Conservation (phyloP, 2,888 invertebrate species). For the Athalia circularis region DNA sequence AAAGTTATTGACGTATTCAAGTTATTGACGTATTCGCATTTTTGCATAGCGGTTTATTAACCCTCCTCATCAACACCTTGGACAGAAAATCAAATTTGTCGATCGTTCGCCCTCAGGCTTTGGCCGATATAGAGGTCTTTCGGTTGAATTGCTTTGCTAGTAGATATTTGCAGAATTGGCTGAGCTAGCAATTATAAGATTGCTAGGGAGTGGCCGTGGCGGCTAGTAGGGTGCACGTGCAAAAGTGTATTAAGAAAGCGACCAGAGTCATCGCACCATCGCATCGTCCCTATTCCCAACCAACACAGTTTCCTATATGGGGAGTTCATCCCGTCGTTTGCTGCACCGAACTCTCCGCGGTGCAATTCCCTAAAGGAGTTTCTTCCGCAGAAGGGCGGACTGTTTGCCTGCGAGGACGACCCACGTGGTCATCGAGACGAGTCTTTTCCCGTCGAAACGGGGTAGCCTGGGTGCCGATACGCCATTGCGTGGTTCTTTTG, state of each 20-base stretch:
- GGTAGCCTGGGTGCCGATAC: slow-evolving; percentile 6
- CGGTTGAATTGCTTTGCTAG: slow-evolving; percentile 38
- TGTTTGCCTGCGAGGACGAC: slow-evolving; percentile 34
- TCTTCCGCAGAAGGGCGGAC: slow-evolving; percentile 24
- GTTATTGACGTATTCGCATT: background rate
- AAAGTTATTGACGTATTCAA: background rate
- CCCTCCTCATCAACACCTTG: slow-evolving; percentile 35
- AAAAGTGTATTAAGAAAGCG: slow-evolving; percentile 42
- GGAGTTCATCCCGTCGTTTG: background rate
- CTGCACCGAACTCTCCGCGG: slow-evolving; percentile 4
- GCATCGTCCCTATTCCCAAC: background rate
- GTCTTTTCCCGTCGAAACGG: slow-evolving; percentile 8
- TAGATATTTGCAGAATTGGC: slow-evolving; percentile 45
- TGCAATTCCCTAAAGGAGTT: slow-evolving; percentile 31
- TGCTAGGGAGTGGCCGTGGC: slow-evolving; percentile 44
- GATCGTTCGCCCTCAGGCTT: slow-evolving; percentile 31
- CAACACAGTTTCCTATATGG: background rate
- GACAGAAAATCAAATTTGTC: slow-evolving; percentile 43
- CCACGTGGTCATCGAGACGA: slow-evolving; percentile 33
- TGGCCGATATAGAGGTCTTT: slow-evolving; percentile 31
- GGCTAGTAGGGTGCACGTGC: slow-evolving; percentile 37
- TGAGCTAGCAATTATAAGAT: slow-evolving; percentile 49
- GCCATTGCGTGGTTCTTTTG: slow-evolving; percentile 29
- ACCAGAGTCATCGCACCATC: slow-evolving; percentile 14
- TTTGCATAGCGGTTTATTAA: background rate